A percentile compares a stretch with the other conserved stretches of the same genome.
Evolutionary conservation across 1,140 invertebrate species (phyloP).

Genomic region (Cherax destructor): DNA sequence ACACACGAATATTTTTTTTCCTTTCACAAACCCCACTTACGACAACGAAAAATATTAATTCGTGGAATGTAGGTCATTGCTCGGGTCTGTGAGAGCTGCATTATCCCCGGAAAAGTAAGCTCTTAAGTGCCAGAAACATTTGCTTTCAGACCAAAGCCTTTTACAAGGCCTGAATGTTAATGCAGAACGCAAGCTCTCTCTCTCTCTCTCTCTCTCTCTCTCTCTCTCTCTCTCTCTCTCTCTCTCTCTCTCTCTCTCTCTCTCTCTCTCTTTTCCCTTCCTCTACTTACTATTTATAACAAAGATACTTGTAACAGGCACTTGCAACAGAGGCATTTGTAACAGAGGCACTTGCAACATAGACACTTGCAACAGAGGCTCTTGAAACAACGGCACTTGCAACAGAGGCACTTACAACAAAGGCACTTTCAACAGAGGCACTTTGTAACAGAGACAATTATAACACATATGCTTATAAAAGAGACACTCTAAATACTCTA

Average conservation of each 20-base stretch:
- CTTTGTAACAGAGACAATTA: too few relatives aligned
- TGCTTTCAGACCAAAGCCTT: not conserved
- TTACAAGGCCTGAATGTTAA: not conserved
- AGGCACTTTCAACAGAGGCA: too few relatives aligned
- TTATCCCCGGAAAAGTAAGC: not conserved
- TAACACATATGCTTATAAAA: too few relatives aligned
- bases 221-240: conserved; percentile 23
- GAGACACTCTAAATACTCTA: too few relatives aligned
- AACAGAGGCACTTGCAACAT: too few relatives aligned
- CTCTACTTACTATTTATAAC: too few relatives aligned
- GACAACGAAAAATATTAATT: not conserved
- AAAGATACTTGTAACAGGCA: too few relatives aligned
- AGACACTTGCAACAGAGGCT: too few relatives aligned
- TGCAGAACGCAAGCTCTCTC: not conserved
- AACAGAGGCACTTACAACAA: too few relatives aligned
- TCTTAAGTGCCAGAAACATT: not conserved
- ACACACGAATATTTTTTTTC: not conserved
- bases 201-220: not conserved
- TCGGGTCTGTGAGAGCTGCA: not conserved
- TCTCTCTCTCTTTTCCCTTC: not conserved
- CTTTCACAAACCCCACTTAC: not conserved
- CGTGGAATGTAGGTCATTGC: not conserved
- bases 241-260: conserved; percentile 36
- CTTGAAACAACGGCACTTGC: too few relatives aligned
- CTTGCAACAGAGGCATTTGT: too few relatives aligned